Evolutionary conservation across 92 coral and sea anemone species (phyloP).

Genomic region (Isaurus tuberculatus): DNA sequence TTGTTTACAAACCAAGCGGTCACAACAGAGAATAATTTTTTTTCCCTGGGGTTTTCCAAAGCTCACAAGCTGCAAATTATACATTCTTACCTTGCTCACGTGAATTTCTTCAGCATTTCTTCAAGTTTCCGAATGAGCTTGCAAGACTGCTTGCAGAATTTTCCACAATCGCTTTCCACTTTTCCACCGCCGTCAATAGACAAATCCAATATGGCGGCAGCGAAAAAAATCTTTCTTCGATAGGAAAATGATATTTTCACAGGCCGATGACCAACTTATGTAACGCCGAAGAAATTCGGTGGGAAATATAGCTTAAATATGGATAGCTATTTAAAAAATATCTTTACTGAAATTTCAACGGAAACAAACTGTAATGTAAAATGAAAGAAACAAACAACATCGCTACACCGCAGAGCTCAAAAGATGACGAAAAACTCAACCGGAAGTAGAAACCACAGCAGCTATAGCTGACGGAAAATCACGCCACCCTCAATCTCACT

Average conservation of each 20-base stretch:
- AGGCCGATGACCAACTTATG: background rate
- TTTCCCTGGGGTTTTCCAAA: background rate
- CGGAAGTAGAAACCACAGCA: constrained; percentile 8
- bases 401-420: background rate
- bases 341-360: background rate
- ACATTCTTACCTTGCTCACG: background rate
- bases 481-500: constrained; percentile 19
- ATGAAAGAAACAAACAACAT: background rate
- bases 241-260: constrained; percentile 8
- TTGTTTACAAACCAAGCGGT: constrained; percentile 25
- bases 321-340: background rate
- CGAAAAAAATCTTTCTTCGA: background rate
- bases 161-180: background rate
- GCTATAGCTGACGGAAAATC: constrained; percentile 21
- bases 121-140: background rate
- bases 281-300: background rate
- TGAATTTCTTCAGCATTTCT: background rate
- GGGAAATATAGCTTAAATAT: background rate
- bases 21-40: background rate
- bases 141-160: background rate
- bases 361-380: background rate
- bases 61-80: background rate
- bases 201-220: constrained; percentile 37
- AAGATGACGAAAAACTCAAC: background rate
- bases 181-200: background rate